These are phyloP conservation scores for Syrphus vitripennis DNA, from an alignment of 2,888 invertebrate species.

Conservation along the genomic window DNA sequence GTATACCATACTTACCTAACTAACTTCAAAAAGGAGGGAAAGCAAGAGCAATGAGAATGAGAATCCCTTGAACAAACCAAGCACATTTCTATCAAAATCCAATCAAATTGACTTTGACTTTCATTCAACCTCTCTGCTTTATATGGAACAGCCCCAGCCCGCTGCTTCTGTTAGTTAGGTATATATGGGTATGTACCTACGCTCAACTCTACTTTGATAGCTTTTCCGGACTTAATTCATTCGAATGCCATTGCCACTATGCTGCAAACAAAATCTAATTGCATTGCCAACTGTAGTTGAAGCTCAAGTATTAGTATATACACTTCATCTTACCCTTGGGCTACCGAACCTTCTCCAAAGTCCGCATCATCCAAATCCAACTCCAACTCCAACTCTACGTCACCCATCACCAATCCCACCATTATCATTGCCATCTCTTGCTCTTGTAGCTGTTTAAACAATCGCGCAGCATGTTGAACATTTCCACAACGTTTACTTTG, in stretches of 20 bases:
- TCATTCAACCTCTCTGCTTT: constrained; percentile 16
- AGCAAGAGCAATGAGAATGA: background rate
- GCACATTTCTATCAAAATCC: constrained; percentile 64
- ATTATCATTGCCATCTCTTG: background rate
- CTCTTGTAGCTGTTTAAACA: constrained; percentile 49
- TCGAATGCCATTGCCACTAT: constrained; percentile 40
- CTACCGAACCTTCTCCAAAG: background rate
- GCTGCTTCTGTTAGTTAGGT: background rate
- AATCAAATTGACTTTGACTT: constrained; percentile 53
- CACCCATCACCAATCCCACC: background rate
- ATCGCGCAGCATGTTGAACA: constrained; percentile 62
- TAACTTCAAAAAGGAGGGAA: background rate
- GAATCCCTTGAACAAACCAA: constrained; percentile 30
- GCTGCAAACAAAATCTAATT: constrained; percentile 65
- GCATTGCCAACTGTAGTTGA: constrained; percentile 33
- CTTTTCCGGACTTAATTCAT: constrained; percentile 42
- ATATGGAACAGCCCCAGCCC: background rate
- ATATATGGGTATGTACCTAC: background rate
- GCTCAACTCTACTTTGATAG: constrained; percentile 20
- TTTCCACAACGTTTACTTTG: constrained; percentile 69
- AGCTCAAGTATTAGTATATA: constrained; percentile 17
- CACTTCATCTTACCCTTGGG: constrained; percentile 25
- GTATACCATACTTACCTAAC: background rate
- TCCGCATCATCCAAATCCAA: background rate
- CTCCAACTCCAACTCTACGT: background rate